phyloP scores from a whole-genome alignment of 2,113 vertebrate species.

The Sinocyclocheilus maitianheensis region DNA sequence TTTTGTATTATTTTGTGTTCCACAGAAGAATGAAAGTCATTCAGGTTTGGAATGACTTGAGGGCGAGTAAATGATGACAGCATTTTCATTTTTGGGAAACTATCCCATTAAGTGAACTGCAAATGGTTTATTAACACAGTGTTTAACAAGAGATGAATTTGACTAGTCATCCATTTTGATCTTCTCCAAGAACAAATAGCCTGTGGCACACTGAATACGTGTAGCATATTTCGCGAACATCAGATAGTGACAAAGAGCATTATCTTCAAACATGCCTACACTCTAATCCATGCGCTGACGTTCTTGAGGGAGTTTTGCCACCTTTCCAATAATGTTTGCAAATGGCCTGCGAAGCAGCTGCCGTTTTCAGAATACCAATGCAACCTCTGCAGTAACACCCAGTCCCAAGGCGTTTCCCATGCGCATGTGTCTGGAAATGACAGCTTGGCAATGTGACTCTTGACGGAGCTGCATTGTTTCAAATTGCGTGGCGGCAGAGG shows the following conservation, averaged over 20 bases:
- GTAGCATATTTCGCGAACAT: background rate
- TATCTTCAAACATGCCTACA: background rate
- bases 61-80: background rate
- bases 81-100: background rate
- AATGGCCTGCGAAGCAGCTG: slow-evolving; percentile 14
- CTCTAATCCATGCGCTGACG: background rate
- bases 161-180: background rate
- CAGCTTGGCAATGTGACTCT: slow-evolving; percentile 8
- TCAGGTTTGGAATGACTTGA: background rate
- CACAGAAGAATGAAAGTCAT: background rate
- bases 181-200: background rate
- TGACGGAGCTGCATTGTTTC: slow-evolving; percentile 15
- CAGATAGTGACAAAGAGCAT: background rate
- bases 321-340: slow-evolving; percentile 43
- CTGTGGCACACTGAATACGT: background rate
- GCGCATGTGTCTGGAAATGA: slow-evolving; percentile 14
- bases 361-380: slow-evolving; percentile 45
- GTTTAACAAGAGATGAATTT: background rate
- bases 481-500: background rate
- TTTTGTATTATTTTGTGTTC: background rate
- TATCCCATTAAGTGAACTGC: background rate
- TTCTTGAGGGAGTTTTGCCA: slow-evolving; percentile 15
- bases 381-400: background rate
- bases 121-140: background rate
- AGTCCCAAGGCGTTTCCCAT: slow-evolving; percentile 15